These are phyloP conservation scores for Drosophila falleni DNA, from an alignment of 2,888 invertebrate species.

Conservation along the genomic window DNA sequence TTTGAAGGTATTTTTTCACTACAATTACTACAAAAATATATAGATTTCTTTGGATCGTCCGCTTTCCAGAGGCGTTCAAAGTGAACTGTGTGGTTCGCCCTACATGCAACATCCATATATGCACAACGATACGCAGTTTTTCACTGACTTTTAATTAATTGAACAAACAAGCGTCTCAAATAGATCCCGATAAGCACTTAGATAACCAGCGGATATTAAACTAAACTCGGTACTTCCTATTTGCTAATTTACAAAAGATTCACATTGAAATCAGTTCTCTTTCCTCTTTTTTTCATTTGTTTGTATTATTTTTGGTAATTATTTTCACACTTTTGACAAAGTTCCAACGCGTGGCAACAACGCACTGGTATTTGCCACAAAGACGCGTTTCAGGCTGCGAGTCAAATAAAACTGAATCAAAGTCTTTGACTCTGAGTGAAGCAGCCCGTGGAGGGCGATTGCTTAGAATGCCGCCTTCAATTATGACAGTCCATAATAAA, in stretches of 20 bases:
- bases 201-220: slow-evolving; percentile 57
- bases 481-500: slow-evolving; percentile 55
- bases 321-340: slow-evolving; percentile 52
- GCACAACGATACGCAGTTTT: slow-evolving; percentile 35
- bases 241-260: slow-evolving; percentile 20
- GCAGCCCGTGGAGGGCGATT: slow-evolving; percentile 60
- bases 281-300: slow-evolving; percentile 2
- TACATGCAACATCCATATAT: slow-evolving; percentile 72
- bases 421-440: slow-evolving; percentile 49
- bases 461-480: slow-evolving; percentile 53
- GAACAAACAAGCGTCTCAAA: slow-evolving; percentile 59
- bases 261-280: slow-evolving; percentile 21
- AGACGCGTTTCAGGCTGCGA: slow-evolving; percentile 47
- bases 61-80: slow-evolving; percentile 41
- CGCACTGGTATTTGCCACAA: slow-evolving; percentile 51
- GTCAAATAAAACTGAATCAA: slow-evolving; percentile 47
- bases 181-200: slow-evolving; percentile 46
- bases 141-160: slow-evolving; percentile 70
- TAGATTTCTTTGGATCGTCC: slow-evolving; percentile 35
- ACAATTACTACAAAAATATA: slow-evolving; percentile 12
- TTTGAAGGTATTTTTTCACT: slow-evolving; percentile 58
- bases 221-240: slow-evolving; percentile 44
- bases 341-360: slow-evolving; percentile 45
- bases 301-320: slow-evolving; percentile 19
- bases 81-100: slow-evolving; percentile 57